phyloP scores from a whole-genome alignment of 2,113 vertebrate genomes.

The Solea senegalensis region DNA sequence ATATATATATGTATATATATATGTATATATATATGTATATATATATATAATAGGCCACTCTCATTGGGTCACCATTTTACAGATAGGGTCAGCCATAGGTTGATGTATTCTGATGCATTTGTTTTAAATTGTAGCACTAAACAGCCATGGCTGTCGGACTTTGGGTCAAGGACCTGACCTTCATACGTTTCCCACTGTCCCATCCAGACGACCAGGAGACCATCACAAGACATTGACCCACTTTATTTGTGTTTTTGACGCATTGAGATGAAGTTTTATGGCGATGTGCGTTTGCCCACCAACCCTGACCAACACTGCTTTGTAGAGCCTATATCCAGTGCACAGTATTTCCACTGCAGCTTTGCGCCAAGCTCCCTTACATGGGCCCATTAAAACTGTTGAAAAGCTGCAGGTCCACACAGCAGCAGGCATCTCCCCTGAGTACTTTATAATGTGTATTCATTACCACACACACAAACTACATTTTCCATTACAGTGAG shows the following conservation, averaged over 20 bases:
- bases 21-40: too few relatives aligned
- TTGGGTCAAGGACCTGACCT: conserved; percentile 22
- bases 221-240: not conserved
- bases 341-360: not conserved
- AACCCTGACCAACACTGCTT: too few relatives aligned
- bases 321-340: not conserved
- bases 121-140: conserved; percentile 22
- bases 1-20: too few relatives aligned
- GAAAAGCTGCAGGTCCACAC: conserved; percentile 26
- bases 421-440: conserved; percentile 27
- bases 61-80: not conserved
- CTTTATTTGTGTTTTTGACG: conserved; percentile 1
- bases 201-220: not conserved
- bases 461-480: conserved; percentile 16
- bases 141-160: not conserved
- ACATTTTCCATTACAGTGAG: conserved; percentile 38
- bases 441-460: conserved; percentile 56
- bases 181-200: conserved; percentile 3
- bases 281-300: too few relatives aligned
- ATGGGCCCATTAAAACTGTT: conserved; percentile 30
- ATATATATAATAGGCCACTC: too few relatives aligned
- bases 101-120: not conserved
- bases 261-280: not conserved
- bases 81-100: not conserved
- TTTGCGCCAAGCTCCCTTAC: conserved; percentile 16